These are phyloP conservation scores for Clostera curtula DNA, from an alignment of 2,888 invertebrate genomes.

Conservation along the genomic window DNA sequence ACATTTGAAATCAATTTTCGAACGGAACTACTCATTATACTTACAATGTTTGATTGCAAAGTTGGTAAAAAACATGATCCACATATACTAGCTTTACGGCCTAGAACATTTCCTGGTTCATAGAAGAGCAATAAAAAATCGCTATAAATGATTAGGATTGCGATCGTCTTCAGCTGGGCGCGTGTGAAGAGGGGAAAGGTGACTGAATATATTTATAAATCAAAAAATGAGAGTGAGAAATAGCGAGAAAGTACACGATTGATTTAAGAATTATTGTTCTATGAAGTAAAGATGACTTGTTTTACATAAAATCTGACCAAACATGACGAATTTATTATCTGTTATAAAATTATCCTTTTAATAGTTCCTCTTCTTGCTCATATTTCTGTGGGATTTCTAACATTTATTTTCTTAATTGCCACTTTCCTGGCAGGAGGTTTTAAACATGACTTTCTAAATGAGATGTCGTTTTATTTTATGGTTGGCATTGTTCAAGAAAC, in stretches of 20 bases:
- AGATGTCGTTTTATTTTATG: no score
- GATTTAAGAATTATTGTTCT: no score
- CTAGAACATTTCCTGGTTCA: constrained; percentile 45
- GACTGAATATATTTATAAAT: constrained; percentile 31
- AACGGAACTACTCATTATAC: constrained; percentile 14
- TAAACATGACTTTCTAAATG: no score
- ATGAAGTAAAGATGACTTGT: no score
- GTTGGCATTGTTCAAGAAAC: no score
- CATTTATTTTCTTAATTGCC: no score
- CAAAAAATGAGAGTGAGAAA: constrained; percentile 19
- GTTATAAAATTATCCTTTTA: no score
- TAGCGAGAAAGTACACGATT: constrained; percentile 21
- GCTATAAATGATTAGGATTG: constrained; percentile 44
- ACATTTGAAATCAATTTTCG: constrained; percentile 16
- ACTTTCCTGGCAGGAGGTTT: no score
- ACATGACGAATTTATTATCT: no score
- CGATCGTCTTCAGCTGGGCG: constrained; percentile 27
- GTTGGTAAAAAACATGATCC: constrained; percentile 23
- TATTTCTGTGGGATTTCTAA: no score
- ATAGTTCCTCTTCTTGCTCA: no score
- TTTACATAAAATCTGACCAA: no score
- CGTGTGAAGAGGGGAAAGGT: constrained; percentile 50
- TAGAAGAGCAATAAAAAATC: constrained; percentile 40
- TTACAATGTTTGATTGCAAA: constrained; percentile 19
- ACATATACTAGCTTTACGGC: constrained; percentile 20